Base-by-base conservation (phyloP, 1,140 invertebrate genomes). In the Zaprionus gabonicus region DNA sequence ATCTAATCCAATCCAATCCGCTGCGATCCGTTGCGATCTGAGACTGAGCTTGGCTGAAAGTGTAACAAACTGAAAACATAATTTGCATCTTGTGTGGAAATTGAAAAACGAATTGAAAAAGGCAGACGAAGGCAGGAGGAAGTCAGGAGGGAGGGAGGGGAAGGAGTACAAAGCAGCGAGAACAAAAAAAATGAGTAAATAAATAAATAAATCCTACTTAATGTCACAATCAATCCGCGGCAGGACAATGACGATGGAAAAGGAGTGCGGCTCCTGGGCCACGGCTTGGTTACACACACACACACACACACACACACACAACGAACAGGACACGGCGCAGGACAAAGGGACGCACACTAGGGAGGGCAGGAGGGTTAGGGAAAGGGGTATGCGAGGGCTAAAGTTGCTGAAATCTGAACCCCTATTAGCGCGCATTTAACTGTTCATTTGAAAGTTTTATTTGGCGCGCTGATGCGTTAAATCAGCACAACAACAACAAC, bases 191-290 rank as follows among this genome's bases (percentile, higher is more conserved):
- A 82, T 69, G 85, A 90, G 85, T 90, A 90, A 90, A 90, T 86
- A 91, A 92, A 91, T 91, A 92, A 92, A 92, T 92, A 92, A 92
- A 92, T 92, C 91, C 91, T 91, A 81, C 91, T 92, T 92, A 92
- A 88, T 92, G 91, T 92, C 91, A 92, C 91, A 88, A 92, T 92
- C 91, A 92, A 92, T 92, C 83, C 72, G 59, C 28, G 67, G 66
- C 69, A 81, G 64, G 59, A 75, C 66, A 75, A 75, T 75, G 65
- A 44, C 63, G 38, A 56, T 57, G 25, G 27, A 6, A 62, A 46
- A 60, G 46, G 46, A 51, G 46, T 51, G 46, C 46, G 23, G 20
- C 46, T 51, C 46, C 41, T 46, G 41, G 46, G 46, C 46, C 41
- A 17, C 6, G 46, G 46, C 46, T 49, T 49, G 46, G 7, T 49